Percentiles rank a stretch among this genome's conserved stretches.
Evolutionary conservation across 1,140 invertebrate species (phyloP).

Genomic region (Anthonomus grandis): DNA sequence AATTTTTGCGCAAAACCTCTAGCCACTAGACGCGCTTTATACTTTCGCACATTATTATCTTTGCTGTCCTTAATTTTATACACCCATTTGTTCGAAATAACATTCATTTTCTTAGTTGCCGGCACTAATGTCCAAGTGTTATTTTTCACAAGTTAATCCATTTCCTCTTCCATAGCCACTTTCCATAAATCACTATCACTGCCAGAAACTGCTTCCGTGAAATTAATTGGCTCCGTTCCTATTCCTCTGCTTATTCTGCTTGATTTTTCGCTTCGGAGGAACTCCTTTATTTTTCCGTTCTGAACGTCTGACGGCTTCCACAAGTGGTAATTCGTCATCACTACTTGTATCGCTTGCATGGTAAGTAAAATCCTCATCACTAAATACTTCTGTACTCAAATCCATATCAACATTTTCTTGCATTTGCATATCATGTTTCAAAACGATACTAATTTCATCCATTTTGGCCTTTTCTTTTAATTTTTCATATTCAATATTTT

Average conservation of each 20-base stretch:
- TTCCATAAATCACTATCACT: too few species aligned
- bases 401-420: not conserved
- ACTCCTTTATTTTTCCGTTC: not conserved
- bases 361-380: not conserved
- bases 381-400: not conserved
- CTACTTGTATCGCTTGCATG: not conserved
- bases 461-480: not conserved
- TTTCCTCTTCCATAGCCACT: too few species aligned
- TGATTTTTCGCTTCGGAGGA: not conserved
- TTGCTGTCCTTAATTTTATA: not conserved
- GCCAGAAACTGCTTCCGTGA: too few species aligned
- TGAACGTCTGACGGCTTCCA: not conserved
- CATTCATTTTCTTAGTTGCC: not conserved
- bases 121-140: not conserved
- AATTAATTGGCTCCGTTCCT: too few species aligned
- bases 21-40: not conserved
- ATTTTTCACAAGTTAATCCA: too few species aligned
- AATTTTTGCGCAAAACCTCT: slow-evolving; percentile 29
- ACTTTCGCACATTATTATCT: not conserved
- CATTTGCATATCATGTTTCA: not conserved
- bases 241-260: too few species aligned
- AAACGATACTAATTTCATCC: not conserved
- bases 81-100: not conserved
- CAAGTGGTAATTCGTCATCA: not conserved
- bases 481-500: not conserved